phyloP scores from a whole-genome alignment of 2,113 vertebrate genomes.

The Dryoscopus gambensis region DNA sequence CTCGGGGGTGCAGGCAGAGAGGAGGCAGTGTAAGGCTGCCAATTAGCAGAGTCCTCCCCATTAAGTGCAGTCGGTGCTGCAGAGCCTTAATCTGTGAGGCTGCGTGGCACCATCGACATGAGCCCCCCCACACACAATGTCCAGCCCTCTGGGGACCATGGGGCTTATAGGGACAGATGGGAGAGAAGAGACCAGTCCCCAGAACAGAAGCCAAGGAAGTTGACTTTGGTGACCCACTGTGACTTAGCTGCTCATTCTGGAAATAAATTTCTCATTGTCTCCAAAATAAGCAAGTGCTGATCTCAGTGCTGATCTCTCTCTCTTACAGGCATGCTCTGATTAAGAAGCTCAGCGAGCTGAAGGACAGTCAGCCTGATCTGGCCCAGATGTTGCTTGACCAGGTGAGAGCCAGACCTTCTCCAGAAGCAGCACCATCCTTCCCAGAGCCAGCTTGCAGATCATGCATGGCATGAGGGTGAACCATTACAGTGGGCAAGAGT shows the following conservation, averaged over 20 bases:
- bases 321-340: constrained; percentile 84
- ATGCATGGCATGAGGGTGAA: neutral
- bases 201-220: neutral
- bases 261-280: neutral
- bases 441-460: neutral
- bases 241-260: neutral
- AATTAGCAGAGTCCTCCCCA: neutral
- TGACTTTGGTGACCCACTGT: neutral
- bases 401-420: constrained; percentile 68
- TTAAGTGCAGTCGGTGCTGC: neutral
- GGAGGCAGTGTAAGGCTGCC: neutral
- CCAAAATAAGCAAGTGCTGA: neutral
- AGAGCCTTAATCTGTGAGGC: neutral
- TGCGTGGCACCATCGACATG: fast-evolving
- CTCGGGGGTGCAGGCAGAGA: neutral
- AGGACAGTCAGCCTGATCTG: constrained; percentile 81
- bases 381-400: constrained; percentile 90
- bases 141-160: neutral
- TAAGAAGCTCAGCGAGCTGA: constrained; percentile 84
- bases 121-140: neutral
- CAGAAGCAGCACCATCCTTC: neutral
- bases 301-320: neutral
- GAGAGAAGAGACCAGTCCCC: neutral
- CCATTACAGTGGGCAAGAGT: neutral
- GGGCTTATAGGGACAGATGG: neutral